These are phyloP conservation scores for Lepidochitona cinerea DNA, from an alignment of 2,888 invertebrate genomes.

Conservation along the genomic window DNA sequence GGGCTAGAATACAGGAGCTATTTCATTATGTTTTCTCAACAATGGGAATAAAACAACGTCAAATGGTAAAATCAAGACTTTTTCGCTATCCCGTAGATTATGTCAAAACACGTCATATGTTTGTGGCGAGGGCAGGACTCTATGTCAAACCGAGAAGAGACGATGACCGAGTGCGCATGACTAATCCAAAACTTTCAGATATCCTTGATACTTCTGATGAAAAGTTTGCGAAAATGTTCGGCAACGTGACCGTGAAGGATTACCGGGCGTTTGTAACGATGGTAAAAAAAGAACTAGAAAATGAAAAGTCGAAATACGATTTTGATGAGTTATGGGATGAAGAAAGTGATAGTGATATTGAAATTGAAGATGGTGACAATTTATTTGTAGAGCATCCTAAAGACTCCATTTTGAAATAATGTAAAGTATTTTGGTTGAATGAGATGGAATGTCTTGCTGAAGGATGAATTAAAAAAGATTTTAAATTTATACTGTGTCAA, in stretches of 20 bases:
- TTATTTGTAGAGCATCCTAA: too few relatives aligned
- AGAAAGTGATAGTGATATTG: too few relatives aligned
- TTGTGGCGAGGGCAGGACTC: constrained; percentile 40
- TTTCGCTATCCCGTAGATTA: constrained; percentile 39
- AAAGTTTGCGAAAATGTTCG: constrained; percentile 42
- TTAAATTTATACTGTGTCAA: too few relatives aligned
- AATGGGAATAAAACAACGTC: constrained; percentile 47
- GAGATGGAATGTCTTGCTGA: too few relatives aligned
- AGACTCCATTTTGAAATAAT: too few relatives aligned
- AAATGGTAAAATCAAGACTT: constrained; percentile 39
- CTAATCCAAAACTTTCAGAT: constrained; percentile 38
- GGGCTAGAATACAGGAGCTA: constrained; percentile 31
- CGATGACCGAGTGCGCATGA: constrained; percentile 27
- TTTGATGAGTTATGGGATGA: too few relatives aligned
- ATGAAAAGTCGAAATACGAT: too few relatives aligned
- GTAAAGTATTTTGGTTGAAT: too few relatives aligned
- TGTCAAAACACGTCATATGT: constrained; percentile 43
- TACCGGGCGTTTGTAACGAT: constrained; percentile 35
- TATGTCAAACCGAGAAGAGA: constrained; percentile 30
- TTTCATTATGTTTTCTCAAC: constrained; percentile 40
- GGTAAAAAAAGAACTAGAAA: background rate
- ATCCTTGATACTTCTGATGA: constrained; percentile 40
- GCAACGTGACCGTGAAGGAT: constrained; percentile 38
- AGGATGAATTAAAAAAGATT: too few relatives aligned
- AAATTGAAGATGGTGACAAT: too few relatives aligned